phyloP scores from a whole-genome alignment of 1,140 invertebrate species.

The Lucilia cuprina region DNA sequence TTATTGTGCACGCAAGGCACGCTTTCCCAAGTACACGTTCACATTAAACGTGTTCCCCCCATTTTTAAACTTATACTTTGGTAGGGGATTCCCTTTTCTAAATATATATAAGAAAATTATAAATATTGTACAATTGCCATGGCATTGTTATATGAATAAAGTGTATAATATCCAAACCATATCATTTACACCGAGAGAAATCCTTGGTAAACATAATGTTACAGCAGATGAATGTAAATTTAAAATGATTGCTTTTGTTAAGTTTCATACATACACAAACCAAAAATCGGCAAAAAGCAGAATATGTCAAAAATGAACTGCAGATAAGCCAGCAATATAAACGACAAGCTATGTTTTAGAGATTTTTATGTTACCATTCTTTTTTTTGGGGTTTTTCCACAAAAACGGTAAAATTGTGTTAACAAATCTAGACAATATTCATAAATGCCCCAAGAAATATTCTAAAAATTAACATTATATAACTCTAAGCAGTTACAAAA shows the following conservation, averaged over 20 bases:
- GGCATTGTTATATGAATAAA: conserved; percentile 25
- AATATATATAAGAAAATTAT: background rate
- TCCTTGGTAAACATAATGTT: too few relatives aligned
- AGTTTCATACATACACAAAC: background rate
- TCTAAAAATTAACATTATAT: background rate
- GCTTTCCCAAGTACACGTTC: conserved; percentile 29
- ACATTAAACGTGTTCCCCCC: conserved; percentile 21
- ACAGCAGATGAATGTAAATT: too few relatives aligned
- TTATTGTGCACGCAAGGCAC: conserved; percentile 30
- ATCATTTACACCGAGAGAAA: too few relatives aligned
- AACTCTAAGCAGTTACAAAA: too few relatives aligned
- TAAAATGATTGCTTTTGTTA: too few relatives aligned
- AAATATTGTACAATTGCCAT: conserved; percentile 17
- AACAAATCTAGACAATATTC: background rate
- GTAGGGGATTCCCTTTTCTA: background rate
- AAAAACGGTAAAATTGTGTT: background rate
- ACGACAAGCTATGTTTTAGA: background rate
- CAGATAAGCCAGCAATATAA: background rate
- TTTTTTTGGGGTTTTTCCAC: background rate
- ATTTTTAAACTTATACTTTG: too few relatives aligned
- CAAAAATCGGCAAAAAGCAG: background rate
- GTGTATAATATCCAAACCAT: background rate
- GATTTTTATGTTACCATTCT: background rate
- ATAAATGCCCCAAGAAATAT: background rate
- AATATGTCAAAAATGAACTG: conserved; percentile 13